These are phyloP conservation scores for Pheosia gnoma DNA, from an alignment of 2,888 invertebrate species.

Conservation along the genomic window DNA sequence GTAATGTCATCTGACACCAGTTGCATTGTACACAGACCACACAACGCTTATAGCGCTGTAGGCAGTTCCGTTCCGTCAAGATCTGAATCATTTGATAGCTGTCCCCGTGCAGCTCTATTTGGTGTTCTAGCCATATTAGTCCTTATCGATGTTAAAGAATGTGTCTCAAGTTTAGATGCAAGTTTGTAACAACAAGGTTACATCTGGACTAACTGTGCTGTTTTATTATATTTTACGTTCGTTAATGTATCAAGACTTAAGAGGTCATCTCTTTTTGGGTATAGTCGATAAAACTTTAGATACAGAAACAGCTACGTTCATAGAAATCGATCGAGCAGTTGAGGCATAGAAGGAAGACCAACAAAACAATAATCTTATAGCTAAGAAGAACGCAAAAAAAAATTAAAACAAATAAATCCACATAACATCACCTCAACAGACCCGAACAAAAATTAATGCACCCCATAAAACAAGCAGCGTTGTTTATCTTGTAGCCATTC, in stretches of 20 bases:
- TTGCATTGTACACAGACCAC: slow-evolving; percentile 41
- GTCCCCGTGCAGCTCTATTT: slow-evolving; percentile 8
- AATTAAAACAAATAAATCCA: not conserved
- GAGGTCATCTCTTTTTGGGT: not conserved
- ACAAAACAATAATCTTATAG: not conserved
- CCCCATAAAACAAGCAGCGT: slow-evolving; percentile 21
- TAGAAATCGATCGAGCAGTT: not conserved
- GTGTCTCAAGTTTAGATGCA: not conserved
- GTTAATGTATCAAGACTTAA: not conserved
- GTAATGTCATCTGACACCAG: slow-evolving; percentile 34
- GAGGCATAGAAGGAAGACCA: not conserved
- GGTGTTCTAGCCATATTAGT: not conserved
- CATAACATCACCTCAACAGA: not conserved
- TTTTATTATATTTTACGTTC: not conserved
- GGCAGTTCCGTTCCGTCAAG: slow-evolving; percentile 36
- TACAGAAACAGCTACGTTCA: no score
- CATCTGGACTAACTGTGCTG: not conserved
- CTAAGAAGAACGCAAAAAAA: not conserved
- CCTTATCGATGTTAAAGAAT: not conserved
- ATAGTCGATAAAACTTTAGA: no score
- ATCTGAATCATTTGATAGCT: slow-evolving; percentile 28
- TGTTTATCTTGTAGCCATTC: slow-evolving; percentile 35
- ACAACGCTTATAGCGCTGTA: slow-evolving; percentile 38
- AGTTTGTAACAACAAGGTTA: not conserved
- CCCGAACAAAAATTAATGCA: slow-evolving; percentile 1